Evolutionary conservation across 2,797 vertebrate genomes (phyloP).

Genomic region (Notoglanidium macrostoma): DNA sequence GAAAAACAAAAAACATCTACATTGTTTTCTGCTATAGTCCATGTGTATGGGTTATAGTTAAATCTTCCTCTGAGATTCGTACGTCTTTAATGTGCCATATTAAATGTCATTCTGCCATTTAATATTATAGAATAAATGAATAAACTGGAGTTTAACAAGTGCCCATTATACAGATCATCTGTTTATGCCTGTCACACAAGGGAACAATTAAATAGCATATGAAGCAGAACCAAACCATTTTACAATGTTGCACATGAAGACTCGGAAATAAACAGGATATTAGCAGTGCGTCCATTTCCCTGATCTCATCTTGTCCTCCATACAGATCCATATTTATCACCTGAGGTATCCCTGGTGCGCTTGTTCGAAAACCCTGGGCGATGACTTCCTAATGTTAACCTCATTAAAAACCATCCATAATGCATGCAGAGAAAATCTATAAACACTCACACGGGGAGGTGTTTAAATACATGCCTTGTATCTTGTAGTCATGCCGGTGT

Average conservation of each 20-base stretch:
- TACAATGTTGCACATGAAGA: background rate
- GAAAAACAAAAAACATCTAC: background rate
- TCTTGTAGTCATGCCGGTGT: constrained; percentile 62
- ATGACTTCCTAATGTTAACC: constrained; percentile 54
- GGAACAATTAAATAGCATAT: constrained; percentile 27
- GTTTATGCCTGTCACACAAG: constrained; percentile 3
- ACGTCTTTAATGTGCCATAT: background rate
- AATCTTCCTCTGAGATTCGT: background rate
- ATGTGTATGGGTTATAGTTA: background rate
- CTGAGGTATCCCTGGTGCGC: background rate
- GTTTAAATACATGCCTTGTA: constrained; percentile 55
- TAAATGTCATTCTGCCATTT: background rate
- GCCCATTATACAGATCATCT: background rate
- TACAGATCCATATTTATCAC: constrained; percentile 31
- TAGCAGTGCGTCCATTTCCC: constrained; percentile 9
- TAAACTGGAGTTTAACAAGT: background rate
- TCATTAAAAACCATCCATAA: constrained; percentile 69
- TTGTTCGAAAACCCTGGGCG: constrained; percentile 37
- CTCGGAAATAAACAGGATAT: constrained; percentile 21
- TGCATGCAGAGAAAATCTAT: constrained; percentile 65
- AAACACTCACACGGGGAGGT: constrained; percentile 56
- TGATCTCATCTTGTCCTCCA: constrained; percentile 23
- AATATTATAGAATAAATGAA: background rate
- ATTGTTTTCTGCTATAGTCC: background rate
- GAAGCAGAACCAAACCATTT: constrained; percentile 13